phyloP scores from a whole-genome alignment of 2,888 invertebrate species.

The Serripes groenlandicus region DNA sequence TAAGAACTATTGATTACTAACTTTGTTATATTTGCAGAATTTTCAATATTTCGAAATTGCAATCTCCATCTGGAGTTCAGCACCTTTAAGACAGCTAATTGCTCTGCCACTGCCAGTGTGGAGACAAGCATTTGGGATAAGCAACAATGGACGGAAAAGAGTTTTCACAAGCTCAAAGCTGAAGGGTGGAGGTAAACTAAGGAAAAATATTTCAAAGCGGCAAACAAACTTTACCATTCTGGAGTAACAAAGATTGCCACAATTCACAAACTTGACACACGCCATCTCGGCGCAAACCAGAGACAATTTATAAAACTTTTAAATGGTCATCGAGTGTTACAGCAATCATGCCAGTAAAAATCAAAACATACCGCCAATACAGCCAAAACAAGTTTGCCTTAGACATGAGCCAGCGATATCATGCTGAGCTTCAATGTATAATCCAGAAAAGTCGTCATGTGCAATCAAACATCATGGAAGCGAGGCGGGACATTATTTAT shows the following conservation, averaged over 20 bases:
- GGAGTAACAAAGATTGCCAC: constrained; percentile 2
- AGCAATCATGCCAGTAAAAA: constrained; percentile 7
- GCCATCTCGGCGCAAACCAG: background rate
- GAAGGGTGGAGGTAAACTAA: background rate
- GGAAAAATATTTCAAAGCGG: constrained; percentile 4
- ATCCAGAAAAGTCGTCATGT: background rate
- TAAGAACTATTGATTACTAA: no score
- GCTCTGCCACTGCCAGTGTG: constrained; percentile 20
- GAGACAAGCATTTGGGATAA: constrained; percentile 22
- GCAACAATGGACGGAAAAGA: background rate
- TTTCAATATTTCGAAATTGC: no score
- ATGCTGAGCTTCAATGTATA: background rate
- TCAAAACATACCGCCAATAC: background rate
- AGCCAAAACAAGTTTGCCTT: background rate
- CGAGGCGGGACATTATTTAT: background rate
- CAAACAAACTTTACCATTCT: background rate
- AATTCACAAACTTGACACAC: background rate
- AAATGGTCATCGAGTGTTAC: background rate
- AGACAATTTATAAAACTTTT: background rate
- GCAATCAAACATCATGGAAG: background rate
- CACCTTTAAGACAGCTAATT: background rate
- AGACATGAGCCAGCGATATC: constrained; percentile 7
- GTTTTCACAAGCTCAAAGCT: background rate
- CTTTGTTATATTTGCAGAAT: no score
- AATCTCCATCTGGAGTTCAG: no score